Evolutionary conservation across 30 jellyfish, hydroid and myxozoan species (phyloP), one percentile per base, ranked within the genome.

Genomic region (Aurelia coerulea): DNA sequence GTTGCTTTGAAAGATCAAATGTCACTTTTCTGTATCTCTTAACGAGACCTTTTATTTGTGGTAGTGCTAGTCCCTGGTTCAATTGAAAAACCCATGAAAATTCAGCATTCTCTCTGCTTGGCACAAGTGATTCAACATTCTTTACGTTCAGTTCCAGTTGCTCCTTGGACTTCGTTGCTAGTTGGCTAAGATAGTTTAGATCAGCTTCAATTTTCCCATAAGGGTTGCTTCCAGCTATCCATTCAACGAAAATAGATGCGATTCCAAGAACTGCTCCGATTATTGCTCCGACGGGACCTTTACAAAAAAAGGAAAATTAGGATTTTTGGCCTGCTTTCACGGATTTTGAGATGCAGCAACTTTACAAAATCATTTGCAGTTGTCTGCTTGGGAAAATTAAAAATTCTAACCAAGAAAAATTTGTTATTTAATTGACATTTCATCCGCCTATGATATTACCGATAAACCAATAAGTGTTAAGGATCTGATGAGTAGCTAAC

Each of bases 221-320:
- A 19, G 88, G 88, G 56, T 77, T 77, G 73, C 33, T n/a, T 15
- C 78, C 35, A 16, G 78, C 77, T 11, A 77, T 77, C 16, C 62
- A 35, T 13, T 77, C 88, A 14, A 77, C 72, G 29, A 77, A 14
- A 15, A 77, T 56, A 60, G 88, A 77, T 13, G 88, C 88, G 15
- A 77, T 32, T 37, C 88, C 72, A 19, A 77, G 65, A 29, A 77
- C 65, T 17, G 88, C 88, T 13, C 88, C 88, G 1, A 77, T 62
- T 8, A 77, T 62, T 23, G 88, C 88, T 17, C 88, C 88, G 10
- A 77, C 66, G 8, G 88, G 88, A 23, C 88, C 56, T 46, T 46
- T 0, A 46, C 56, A 46, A 46, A 2, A 9, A 46, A 7, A 46
- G 56, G 12, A 46, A 46, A 9, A 46, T 9, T 4, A 46, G 12